phyloP scores from a whole-genome alignment of 2,113 vertebrate genomes.

The Catharus bicknelli region DNA sequence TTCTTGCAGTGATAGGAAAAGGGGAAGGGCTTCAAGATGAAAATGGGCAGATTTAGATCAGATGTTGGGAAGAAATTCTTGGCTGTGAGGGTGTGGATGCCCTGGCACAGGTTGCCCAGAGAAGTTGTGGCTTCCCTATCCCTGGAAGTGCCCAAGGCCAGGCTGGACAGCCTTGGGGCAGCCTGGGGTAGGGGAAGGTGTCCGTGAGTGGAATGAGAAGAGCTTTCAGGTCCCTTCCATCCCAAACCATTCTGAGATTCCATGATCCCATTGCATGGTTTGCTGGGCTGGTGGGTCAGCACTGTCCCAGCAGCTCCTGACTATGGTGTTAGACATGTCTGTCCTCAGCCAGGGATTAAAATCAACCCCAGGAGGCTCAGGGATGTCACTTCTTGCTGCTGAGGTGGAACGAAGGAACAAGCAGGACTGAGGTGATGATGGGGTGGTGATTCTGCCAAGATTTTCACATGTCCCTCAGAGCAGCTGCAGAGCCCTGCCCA shows the following conservation, averaged over 20 bases:
- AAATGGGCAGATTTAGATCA: not conserved
- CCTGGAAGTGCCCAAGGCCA: not conserved
- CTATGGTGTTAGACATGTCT: not conserved
- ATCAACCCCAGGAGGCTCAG: not conserved
- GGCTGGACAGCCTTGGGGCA: not conserved
- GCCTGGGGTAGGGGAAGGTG: not conserved
- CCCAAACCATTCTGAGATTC: not conserved
- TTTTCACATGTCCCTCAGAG: not conserved
- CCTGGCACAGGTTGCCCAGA: not conserved
- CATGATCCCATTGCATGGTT: not conserved
- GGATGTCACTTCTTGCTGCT: not conserved
- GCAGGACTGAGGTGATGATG: not conserved
- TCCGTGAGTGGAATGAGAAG: not conserved
- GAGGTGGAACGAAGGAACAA: not conserved
- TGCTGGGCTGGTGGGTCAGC: not conserved
- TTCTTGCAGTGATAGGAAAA: not conserved
- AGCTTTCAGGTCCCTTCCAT: not conserved
- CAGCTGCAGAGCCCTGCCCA: not conserved
- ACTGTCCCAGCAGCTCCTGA: not conserved
- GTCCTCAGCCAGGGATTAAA: not conserved
- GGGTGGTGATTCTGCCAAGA: not conserved
- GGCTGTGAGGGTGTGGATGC: not conserved
- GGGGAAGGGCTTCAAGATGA: not conserved
- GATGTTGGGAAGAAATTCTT: not conserved
- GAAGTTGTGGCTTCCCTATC: not conserved